Percentiles rank a stretch among this genome's conserved stretches.
These are phyloP conservation scores for Plebejus argus DNA, from an alignment of 2,888 invertebrate genomes.

Conservation along the genomic window DNA sequence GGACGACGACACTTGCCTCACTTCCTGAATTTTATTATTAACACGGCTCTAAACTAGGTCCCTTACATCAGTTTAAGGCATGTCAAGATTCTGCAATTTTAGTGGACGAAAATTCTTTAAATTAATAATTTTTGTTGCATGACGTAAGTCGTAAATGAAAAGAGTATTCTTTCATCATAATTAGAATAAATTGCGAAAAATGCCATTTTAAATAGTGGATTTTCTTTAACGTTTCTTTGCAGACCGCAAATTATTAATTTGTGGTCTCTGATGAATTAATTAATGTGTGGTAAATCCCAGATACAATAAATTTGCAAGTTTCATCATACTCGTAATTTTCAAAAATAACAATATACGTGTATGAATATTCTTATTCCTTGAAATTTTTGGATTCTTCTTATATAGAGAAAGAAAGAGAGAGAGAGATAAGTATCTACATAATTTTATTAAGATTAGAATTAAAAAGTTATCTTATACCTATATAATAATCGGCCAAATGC, in stretches of 20 bases:
- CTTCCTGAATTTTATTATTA: no score
- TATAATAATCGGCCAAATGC: no score
- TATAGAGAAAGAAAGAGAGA: no score
- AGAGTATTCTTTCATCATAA: not conserved
- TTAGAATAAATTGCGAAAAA: not conserved
- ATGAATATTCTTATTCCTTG: no score
- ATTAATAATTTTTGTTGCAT: not conserved
- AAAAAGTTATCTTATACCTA: no score
- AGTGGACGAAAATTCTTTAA: not conserved
- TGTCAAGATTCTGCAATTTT: not conserved
- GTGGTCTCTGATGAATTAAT: not conserved
- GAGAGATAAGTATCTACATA: no score
- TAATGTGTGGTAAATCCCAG: not conserved
- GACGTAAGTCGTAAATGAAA: not conserved
- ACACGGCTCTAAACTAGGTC: no score
- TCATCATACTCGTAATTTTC: not conserved
- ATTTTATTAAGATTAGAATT: no score
- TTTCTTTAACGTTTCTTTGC: not conserved
- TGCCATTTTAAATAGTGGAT: not conserved
- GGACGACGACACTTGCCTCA: no score
- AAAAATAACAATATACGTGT: no score
- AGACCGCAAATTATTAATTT: not conserved
- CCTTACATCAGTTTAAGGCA: not conserved
- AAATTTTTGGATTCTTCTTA: no score
- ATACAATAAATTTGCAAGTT: not conserved